Evolutionary conservation across 1,140 invertebrate species (phyloP), one percentile per base, ranked within the genome.

Genomic region (Drosophila ohnishii): DNA sequence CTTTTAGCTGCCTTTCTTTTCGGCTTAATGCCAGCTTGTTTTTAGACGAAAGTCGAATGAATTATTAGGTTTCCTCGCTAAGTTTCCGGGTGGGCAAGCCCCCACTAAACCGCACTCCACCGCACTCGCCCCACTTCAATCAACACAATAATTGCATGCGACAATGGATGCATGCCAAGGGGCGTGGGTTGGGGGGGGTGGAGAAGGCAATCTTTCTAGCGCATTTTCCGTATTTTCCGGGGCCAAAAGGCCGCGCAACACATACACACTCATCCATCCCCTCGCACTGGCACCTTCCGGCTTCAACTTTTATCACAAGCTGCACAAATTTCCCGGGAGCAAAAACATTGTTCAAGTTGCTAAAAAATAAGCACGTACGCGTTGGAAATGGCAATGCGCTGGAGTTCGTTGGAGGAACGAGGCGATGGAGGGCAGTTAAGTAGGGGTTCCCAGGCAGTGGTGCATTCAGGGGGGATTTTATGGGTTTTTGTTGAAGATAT

Each of bases 361-460:
- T 83, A 80, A 81, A 86, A 80, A 90, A 90, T 80, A 78, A 83
- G 74, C 86, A 90, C 87, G 86, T 90, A 83, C 84, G 78, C 71
- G 77, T 66, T 84, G 74, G 37, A 88, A 87, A 87, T 78, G 63
- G 75, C 65, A 48, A 59, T 73, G 62, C 58, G 62, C 53, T 32
- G 32, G 45, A 37, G 53, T 45, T 57, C 9, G 22, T 3, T 14
- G 34, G 58, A n/a, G 75, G 34, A 48, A 34, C 51, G 40, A 25
- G 37, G 35, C 32, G 47, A 42, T 47, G 47, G 58, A n/a, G 37
- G 35, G 66, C 47, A 37, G 42, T 66, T 50, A 65, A 50, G 60
- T 69, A 30, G 28, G 39, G 35, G 56, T 9, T 58, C 28, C 22
- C 25, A 14, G 2, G 14, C 59, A 56, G 34, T 7, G 59, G 25